Conservation (phyloP, 2,888 invertebrate species). For the Netelia virgata region DNA sequence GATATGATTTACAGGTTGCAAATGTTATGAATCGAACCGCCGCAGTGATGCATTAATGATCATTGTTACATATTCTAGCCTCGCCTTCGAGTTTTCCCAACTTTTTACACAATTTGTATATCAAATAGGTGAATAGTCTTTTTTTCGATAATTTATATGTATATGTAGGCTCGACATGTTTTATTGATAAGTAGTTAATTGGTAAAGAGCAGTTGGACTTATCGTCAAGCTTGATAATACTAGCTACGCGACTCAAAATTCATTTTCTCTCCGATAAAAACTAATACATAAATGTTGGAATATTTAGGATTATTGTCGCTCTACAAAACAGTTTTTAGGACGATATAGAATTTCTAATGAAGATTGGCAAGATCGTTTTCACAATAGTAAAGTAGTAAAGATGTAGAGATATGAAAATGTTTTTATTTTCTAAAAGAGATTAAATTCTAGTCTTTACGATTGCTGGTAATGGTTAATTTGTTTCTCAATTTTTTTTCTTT, state of each 20-base stretch:
- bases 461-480: constrained; percentile 23
- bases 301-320: constrained; percentile 62
- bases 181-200: constrained; percentile 52
- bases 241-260: constrained; percentile 35
- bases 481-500: constrained; percentile 15
- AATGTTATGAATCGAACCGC: constrained; percentile 37
- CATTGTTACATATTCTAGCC: constrained; percentile 23
- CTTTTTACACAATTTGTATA: constrained; percentile 41
- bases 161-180: constrained; percentile 29
- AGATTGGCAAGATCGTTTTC: constrained; percentile 53
- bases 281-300: constrained; percentile 20
- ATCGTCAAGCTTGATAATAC: constrained; percentile 23
- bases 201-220: constrained; percentile 43
- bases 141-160: constrained; percentile 27
- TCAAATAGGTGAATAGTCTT: constrained; percentile 53
- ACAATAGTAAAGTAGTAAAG: constrained; percentile 13
- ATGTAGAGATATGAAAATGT: constrained; percentile 21
- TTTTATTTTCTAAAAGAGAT: constrained; percentile 14
- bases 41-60: constrained; percentile 15
- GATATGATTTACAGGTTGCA: constrained; percentile 61
- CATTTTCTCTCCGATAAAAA: constrained; percentile 25
- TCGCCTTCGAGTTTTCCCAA: neutral
- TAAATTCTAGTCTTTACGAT: constrained; percentile 19
- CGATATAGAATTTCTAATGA: constrained; percentile 32
- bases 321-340: constrained; percentile 51